Evolutionary conservation across 2,797 vertebrate genomes (phyloP).

Genomic region (Neosilurus hyrtlii): DNA sequence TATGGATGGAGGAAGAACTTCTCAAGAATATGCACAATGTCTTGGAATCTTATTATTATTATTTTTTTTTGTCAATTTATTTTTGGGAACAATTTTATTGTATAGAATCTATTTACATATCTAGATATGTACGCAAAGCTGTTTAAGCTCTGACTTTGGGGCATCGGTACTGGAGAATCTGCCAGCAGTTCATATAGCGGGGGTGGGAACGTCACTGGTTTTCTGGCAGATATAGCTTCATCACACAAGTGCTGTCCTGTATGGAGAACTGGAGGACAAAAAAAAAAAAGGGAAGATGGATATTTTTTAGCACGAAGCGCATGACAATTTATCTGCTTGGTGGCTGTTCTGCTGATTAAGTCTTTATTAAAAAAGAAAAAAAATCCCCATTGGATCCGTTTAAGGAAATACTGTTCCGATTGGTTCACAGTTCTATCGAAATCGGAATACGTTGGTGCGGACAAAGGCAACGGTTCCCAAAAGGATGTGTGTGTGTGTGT

Average conservation of each 20-base stretch:
- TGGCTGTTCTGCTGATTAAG: slow-evolving; percentile 99
- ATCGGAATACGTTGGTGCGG: slow-evolving; percentile 62
- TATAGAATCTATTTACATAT: slow-evolving; percentile 97
- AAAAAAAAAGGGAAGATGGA: slow-evolving; percentile 82
- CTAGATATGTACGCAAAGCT: slow-evolving; percentile 96
- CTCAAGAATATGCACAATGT: slow-evolving; percentile 96
- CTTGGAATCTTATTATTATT: slow-evolving; percentile 82
- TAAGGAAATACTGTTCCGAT: slow-evolving; percentile 83
- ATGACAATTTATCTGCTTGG: slow-evolving; percentile 99
- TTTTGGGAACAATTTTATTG: slow-evolving; percentile 91
- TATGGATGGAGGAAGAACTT: slow-evolving; percentile 40
- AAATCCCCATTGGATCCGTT: slow-evolving; percentile 85
- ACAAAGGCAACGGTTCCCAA: slow-evolving; percentile 63
- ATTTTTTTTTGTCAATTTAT: slow-evolving; percentile 74
- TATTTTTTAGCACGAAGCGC: slow-evolving; percentile 99
- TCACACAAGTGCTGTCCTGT: slow-evolving; percentile 94
- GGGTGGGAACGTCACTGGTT: slow-evolving; percentile 69
- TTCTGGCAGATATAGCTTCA: slow-evolving; percentile 90
- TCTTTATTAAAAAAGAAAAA: slow-evolving; percentile 78
- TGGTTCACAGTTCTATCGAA: slow-evolving; percentile 80
- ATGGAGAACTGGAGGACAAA: slow-evolving; percentile 84
- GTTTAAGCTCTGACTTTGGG: slow-evolving; percentile 82
- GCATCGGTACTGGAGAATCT: slow-evolving; percentile 79
- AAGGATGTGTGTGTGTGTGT: slow-evolving; percentile 32
- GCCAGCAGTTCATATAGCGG: slow-evolving; percentile 71